Base-by-base conservation (phyloP, 1,140 invertebrate genomes). In the Callitettix versicolor region DNA sequence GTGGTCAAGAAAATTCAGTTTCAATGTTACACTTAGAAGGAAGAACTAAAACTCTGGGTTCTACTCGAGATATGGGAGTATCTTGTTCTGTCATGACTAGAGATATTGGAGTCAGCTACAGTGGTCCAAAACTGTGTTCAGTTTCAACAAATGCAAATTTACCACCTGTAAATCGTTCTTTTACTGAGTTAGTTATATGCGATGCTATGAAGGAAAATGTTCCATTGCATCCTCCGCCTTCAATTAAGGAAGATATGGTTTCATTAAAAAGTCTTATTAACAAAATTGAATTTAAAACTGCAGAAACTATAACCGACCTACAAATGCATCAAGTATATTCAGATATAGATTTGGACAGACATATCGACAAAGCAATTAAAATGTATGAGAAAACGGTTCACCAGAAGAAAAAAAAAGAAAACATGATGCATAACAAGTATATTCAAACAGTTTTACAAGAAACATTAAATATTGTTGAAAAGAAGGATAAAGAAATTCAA, bases 11-110 rank as follows among this genome's bases (percentile, higher is more conserved):
- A 30, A 30, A 4, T 30, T 4, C 3, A 30, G 26, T 30, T 30
- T 9, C 26, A 30, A 30, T 4, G 26, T 30, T 30, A 4, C 26
- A 30, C 3, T 30, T 30, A 30, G 26, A 30, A 9, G 26, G 26
- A 30, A 30, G 26, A 30, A 4, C 26, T 3, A 30, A 30, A 4
- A 30, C 26, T 4, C 3, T 9, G 9, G 26, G 26, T 4, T 9
- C 26, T 30, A 4, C 67, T 58, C 56, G 76, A 59, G 85, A 86
- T 70, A 80, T 82, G 18, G 81, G 79, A 20, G 79, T 82, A 0
- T 81, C 79, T 60, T 85, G 82, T 61, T 72, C 72, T 24, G 74
- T 81, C 21, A 63, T 82, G 38, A 86, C 81, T 0, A 67, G 84
- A 60, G 80, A 82, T 63, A 71, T 83, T 53, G 81, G 80, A 3